Evolutionary conservation across 2,113 vertebrate genomes (phyloP), one percentile per base, ranked within the genome.

Genomic region (Phaethon lepturus): DNA sequence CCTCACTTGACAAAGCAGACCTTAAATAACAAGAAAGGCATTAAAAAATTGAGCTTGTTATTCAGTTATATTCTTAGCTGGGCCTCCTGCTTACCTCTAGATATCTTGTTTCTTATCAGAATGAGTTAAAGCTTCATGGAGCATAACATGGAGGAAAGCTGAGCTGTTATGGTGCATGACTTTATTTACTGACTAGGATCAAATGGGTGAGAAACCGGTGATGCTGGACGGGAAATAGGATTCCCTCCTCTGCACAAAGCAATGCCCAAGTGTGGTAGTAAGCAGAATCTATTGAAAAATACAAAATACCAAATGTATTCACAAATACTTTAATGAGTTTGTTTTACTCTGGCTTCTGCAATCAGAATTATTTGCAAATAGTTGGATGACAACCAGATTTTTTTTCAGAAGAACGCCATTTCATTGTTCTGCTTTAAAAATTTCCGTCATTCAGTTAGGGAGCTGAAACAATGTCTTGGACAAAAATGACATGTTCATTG

Each of bases 401-500:
- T 88, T 82, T 90, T 90, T 24, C 88, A 86, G 53, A 97, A 89
- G 94, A 91, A 92, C 82, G 76, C 29, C 45, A 81, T 81, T 97
- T 95, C 93, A 97, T 96, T 97, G 94, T 96, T 97, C 93, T 91
- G 40, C 73, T 84, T 93, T 52, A 91, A 94, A 96, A 95, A 75
- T 93, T 96, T 95, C 86, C 86, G 49, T 89, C 92, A 91, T 84
- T 93, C 92, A 95, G 45, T 97, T 92, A 93, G 33, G 69, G 91
- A 95, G 49, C 88, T 64, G 68, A 97, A 97, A 96, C 94, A 97
- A 97, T 96, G 97, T 94, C 94, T 96, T 97, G 95, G 96, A 95
- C 91, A 93, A 95, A 95, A 97, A 72, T 64, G 56, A 89, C 69
- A 88, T 89, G 76, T 94, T 95, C 3, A 0, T 58, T 94, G 88